Evolutionary conservation across 2,888 invertebrate genomes (phyloP).

Genomic region (Luffia ferchaultella): DNA sequence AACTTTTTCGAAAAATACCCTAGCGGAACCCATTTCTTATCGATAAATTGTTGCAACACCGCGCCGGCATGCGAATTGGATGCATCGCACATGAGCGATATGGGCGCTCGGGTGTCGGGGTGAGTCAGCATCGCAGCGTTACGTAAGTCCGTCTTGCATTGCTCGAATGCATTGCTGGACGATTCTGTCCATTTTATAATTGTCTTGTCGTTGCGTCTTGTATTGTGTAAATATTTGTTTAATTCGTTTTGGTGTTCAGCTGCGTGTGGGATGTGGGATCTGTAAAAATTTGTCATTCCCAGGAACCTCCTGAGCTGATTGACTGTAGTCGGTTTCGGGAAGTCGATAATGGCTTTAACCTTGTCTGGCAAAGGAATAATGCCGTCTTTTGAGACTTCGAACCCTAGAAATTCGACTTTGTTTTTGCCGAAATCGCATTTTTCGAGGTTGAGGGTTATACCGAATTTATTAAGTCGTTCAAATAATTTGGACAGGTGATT

Average conservation of each 20-base stretch:
- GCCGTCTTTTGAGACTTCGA: too few species aligned
- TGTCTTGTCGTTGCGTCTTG: constrained; percentile 16
- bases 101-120: constrained; percentile 16
- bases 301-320: constrained; percentile 17
- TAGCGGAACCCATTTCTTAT: constrained; percentile 21
- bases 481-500: constrained; percentile 6
- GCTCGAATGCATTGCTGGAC: constrained; percentile 15
- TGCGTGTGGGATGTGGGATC: constrained; percentile 23
- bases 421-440: constrained; percentile 13
- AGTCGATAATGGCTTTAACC: constrained; percentile 12
- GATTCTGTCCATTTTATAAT: constrained; percentile 16
- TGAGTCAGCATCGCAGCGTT: constrained; percentile 21
- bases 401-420: constrained; percentile 13
- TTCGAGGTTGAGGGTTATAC: constrained; percentile 8
- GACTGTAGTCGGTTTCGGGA: constrained; percentile 11
- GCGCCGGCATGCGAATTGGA: constrained; percentile 27
- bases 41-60: constrained; percentile 25
- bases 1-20: constrained; percentile 28
- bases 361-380: constrained; percentile 13
- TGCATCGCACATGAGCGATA: constrained; percentile 26
- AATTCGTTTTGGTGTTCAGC: constrained; percentile 22
- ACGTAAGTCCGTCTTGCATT: constrained; percentile 17
- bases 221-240: constrained; percentile 14
- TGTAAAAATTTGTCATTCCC: constrained; percentile 31
- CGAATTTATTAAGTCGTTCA: constrained; percentile 5